Evolutionary conservation across 2,113 vertebrate species (phyloP), one percentile per base, ranked within the genome.

Genomic region (Silurus meridionalis): DNA sequence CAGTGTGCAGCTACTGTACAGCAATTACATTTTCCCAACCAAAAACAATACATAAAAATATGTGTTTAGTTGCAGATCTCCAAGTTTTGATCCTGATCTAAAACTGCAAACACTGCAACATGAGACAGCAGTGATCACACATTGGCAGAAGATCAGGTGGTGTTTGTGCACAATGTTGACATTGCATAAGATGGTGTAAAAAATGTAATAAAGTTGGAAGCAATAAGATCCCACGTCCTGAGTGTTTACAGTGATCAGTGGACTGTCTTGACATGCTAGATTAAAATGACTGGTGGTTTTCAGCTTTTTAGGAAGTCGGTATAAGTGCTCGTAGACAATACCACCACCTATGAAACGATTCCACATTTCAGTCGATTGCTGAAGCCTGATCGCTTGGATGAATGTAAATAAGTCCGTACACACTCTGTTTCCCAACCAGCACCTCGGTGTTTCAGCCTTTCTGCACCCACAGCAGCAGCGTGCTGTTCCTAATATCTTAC

Each of bases 401-500:
- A 8, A n/a, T 19, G 23, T 25, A 17, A 13, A 10, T 50, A 6
- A 28, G 5, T 46, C 67, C 14, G 11, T 1, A 46, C 7, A 46
- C 46, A 37, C 37, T 37, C 37, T 37, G 37, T 37, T 37, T 37
- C 37, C 37, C 37, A 37, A 37, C 37, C 37, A 37, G 37, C 37
- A 37, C 37, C 37, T 37, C 37, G 37, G 37, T 37, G 37, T 37
- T 37, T 37, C 37, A 37, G 37, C 37, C 37, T 3, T 37, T 37
- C 37, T 37, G 37, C 37, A 37, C 37, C 37, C 37, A 37, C 37
- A 37, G 8, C 53, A 72, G 5, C 7, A 72, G 19, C 71, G 37
- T 25, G 83, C 0, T n/a, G 37, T 75, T 84, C 46, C 37, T 55
- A 21, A 25, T 14, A 55, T 17, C 79, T 64, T 82, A 86, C 85